Conservation (phyloP, 2,113 vertebrate species). For the Danionella cerebrum region DNA sequence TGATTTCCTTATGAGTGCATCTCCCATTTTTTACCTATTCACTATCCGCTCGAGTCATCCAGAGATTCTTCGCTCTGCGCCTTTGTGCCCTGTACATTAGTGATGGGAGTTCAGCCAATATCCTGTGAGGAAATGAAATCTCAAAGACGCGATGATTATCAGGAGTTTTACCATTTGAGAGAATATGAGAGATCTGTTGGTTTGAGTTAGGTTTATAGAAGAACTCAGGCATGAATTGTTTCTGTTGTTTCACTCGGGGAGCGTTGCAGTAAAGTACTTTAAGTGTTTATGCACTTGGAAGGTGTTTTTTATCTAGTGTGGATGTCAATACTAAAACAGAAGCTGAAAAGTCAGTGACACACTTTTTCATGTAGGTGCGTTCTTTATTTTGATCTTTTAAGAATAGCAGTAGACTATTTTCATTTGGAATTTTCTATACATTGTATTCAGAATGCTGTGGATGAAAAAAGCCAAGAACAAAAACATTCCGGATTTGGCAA, state of each 20-base stretch:
- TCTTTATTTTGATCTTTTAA: no score
- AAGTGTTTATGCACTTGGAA: neutral
- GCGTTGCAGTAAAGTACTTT: neutral
- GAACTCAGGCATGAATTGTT: neutral
- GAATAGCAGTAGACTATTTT: no score
- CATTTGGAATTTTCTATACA: no score
- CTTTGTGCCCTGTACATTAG: slow-evolving; percentile 47
- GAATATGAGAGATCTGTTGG: neutral
- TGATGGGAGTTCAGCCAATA: slow-evolving; percentile 58
- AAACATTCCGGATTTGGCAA: no score
- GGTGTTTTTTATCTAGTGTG: no score
- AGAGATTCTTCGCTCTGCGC: neutral
- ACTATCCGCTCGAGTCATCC: neutral
- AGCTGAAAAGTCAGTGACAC: no score
- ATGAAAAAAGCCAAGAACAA: no score
- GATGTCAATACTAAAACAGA: no score
- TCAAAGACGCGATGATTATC: slow-evolving; percentile 19
- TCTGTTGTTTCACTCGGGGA: neutral
- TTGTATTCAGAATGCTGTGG: no score
- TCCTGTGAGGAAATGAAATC: slow-evolving; percentile 65
- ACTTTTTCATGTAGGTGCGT: no score
- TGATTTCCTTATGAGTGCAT: slow-evolving; percentile 33
- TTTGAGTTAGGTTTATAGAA: neutral
- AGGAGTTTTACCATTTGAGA: neutral
- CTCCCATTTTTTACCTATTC: slow-evolving; percentile 21